Evolutionary conservation across 1,140 invertebrate genomes (phyloP).

Genomic region (Ceratina australensis): DNA sequence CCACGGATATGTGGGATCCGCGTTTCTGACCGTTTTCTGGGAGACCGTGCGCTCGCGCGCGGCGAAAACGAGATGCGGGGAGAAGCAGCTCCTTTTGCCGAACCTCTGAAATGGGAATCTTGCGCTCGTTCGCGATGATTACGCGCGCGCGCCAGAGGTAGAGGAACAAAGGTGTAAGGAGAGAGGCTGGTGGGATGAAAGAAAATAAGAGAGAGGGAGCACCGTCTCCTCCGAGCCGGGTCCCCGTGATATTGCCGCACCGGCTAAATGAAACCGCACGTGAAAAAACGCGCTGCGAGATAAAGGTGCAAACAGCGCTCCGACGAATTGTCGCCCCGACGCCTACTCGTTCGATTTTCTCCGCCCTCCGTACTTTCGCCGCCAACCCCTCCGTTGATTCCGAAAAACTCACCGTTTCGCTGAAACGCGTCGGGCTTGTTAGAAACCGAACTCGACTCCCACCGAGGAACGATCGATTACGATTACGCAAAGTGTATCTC

Average conservation of each 20-base stretch:
- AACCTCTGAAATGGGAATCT: constrained; percentile 70
- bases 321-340: constrained; percentile 60
- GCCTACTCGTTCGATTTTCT: constrained; percentile 60
- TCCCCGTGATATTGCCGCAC: constrained; percentile 66
- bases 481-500: too few species aligned
- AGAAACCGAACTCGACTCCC: constrained; percentile 26
- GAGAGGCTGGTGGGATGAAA: constrained; percentile 37
- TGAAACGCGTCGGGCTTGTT: neutral
- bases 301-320: constrained; percentile 61
- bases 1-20: constrained; percentile 26
- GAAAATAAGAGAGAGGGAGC: constrained; percentile 43
- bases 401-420: constrained; percentile 14
- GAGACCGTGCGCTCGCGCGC: constrained; percentile 67
- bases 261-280: constrained; percentile 77
- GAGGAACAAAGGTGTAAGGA: constrained; percentile 51
- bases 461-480: neutral
- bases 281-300: constrained; percentile 69
- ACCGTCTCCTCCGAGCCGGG: constrained; percentile 49
- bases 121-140: constrained; percentile 75
- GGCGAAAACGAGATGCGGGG: constrained; percentile 40
- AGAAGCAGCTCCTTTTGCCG: constrained; percentile 54
- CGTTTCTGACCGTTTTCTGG: constrained; percentile 58
- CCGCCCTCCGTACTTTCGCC: neutral
- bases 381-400: neutral
- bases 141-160: constrained; percentile 68